Evolutionary conservation across 2,113 vertebrate genomes (phyloP).

Genomic region (Ctenodactylus gundi): DNA sequence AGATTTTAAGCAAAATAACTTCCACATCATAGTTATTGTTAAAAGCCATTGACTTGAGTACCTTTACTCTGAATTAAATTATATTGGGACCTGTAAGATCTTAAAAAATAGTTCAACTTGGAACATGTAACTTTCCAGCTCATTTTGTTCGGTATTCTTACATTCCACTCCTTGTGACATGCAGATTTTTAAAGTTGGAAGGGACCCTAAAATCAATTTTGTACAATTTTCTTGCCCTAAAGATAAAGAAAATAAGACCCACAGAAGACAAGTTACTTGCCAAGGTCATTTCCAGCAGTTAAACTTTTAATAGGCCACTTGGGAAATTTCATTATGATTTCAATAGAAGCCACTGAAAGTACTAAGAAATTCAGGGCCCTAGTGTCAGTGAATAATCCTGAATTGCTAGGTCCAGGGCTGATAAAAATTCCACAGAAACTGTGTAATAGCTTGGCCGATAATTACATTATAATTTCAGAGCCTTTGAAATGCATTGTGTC

Average conservation of each 20-base stretch:
- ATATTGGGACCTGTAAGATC: background rate
- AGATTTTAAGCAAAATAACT: conserved; percentile 49
- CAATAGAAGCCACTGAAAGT: conserved; percentile 46
- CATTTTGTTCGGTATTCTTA: conserved; percentile 59
- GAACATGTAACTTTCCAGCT: background rate
- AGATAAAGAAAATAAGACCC: conserved; percentile 2
- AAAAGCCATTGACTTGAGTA: background rate
- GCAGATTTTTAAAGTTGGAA: conserved; percentile 9
- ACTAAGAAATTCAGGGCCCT: background rate
- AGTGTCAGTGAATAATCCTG: background rate
- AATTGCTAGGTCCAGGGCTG: background rate
- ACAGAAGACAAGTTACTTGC: background rate
- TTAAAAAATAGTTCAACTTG: conserved; percentile 61
- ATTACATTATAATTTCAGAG: conserved; percentile 19
- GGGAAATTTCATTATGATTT: conserved; percentile 60
- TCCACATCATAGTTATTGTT: conserved; percentile 29
- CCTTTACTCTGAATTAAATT: conserved; percentile 50
- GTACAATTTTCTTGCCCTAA: background rate
- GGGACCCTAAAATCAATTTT: background rate
- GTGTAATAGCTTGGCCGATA: background rate
- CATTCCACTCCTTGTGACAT: conserved; percentile 34
- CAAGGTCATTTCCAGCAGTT: conserved; percentile 42
- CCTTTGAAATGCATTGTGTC: background rate
- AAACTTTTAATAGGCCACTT: conserved; percentile 65
- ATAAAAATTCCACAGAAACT: background rate